Base-by-base conservation (phyloP, 2,113 vertebrate species). In the Cephalopholis sonnerati region DNA sequence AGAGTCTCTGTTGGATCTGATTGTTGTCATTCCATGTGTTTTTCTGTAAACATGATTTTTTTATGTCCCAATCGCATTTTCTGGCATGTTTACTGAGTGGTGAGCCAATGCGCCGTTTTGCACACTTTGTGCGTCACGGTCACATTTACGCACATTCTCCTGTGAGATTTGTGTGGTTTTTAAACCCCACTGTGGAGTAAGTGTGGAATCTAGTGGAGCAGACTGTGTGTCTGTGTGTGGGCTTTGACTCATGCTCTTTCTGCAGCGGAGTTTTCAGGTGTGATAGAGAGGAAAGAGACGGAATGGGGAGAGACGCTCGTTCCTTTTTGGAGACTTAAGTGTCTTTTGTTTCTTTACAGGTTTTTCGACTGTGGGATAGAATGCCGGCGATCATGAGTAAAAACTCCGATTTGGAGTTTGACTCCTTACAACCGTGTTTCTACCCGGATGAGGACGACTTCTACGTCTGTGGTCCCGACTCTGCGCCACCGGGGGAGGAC, bases 381-480 rank as follows among this genome's bases (percentile, higher is more conserved):
- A 99, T 99, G 98, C 98, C 97, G 74, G 96, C 97, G 88, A 96
- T 97, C 94, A 92, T 96, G 88, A 96, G 96, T 94, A 99, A 98
- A 96, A 98, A 97, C 94, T 96, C 97, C 70, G 98, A 99, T 89
- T 94, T 98, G 94, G 98, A 99, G 95, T 99, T 99, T 82, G 98
- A 99, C 96, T 99, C 97, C 67, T 94, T 99, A 93, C 98, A 99
- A 92, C 98, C 98, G 77, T 99, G 98, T 91, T 99, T 99, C 94
- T 98, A 98, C 84, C 98, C 98, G 41, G 98, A 99, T 86, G 98
- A 99, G 94, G 98, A 98, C 92, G 97, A 99, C 93, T 99, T 99
- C 96, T 99, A 99, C 92, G 95, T 97, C 88, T 97, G 97, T 92
- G 97, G 97, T 92, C 98, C 98, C 46, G 98, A 98, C 94, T 97